Evolutionary conservation across 2,888 invertebrate genomes (phyloP).

Genomic region (Eustalomyia histrio): DNA sequence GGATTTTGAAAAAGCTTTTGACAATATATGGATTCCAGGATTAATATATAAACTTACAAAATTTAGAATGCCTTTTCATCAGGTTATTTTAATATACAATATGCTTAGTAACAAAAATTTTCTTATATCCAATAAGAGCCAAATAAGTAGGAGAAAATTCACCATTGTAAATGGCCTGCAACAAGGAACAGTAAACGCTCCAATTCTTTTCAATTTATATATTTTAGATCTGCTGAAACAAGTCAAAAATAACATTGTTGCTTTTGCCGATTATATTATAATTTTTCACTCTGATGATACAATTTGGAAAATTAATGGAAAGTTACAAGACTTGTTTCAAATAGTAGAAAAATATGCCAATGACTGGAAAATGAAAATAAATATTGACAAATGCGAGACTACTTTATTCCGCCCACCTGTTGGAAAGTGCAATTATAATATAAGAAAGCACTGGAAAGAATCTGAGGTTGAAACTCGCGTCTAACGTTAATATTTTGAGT

Average conservation of each 20-base stretch:
- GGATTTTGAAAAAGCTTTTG: too few species aligned
- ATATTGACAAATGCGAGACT: conserved; percentile 31
- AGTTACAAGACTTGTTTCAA: conserved; percentile 13
- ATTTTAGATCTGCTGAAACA: conserved; percentile 11
- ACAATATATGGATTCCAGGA: conserved; percentile 28
- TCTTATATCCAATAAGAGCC: conserved; percentile 3
- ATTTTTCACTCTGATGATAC: conserved; percentile 21
- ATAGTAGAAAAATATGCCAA: conserved; percentile 20
- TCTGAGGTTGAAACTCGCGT: conserved; percentile 27
- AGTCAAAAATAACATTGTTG: conserved; percentile 34
- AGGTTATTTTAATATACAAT: conserved; percentile 17
- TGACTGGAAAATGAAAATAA: conserved; percentile 30
- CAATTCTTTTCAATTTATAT: too few species aligned
- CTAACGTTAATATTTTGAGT: background rate
- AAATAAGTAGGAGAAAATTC: conserved; percentile 2
- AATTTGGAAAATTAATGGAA: conserved; percentile 23
- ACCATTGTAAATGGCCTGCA: conserved; percentile 19
- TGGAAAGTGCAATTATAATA: too few species aligned
- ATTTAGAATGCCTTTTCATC: background rate
- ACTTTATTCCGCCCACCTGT: conserved; percentile 44
- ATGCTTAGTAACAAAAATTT: conserved; percentile 22
- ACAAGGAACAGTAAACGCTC: background rate
- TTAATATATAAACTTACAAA: conserved; percentile 32
- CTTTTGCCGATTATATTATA: conserved; percentile 41
- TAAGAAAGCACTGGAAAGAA: conserved; percentile 33